Evolutionary conservation across 1,140 invertebrate genomes (phyloP), one percentile per base, ranked within the genome.

Genomic region (Coptotermes formosanus): DNA sequence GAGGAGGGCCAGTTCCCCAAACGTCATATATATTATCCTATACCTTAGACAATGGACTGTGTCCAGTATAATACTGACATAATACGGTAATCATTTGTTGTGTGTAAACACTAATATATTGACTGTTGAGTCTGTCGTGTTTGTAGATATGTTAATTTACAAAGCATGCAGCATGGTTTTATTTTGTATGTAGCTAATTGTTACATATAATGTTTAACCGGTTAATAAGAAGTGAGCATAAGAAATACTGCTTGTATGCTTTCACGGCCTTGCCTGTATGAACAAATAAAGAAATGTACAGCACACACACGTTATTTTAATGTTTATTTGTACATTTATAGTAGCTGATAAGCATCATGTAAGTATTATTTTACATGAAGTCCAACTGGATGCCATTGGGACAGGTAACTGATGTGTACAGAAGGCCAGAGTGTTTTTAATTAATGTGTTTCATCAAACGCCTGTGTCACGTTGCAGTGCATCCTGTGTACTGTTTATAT

Each of bases 111-210:
- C 16, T 48, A 48, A 55, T 55, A 55, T 16, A 55, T 55, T 4
- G 52, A 55, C 14, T 12, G 11, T 4, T 55, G 14, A 32, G n/a
- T 75, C 4, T 30, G 25, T 75, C 25, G 25, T 21, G 19, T 9
- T 75, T 30, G n/a, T 75, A 75, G 64, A 64, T 64, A 64, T 30
- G 19, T 16, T 55, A 55, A 55, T 75, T 30, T 6, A 75, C 64
- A 75, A 25, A n/a, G 64, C 64, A 75, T 75, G 64, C n/a, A 75
- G 64, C 64, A 75, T 75, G 64, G 64, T 75, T 75, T 30, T 75
- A 75, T 75, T 75, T 75, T 30, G 14, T 75, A 30, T n/a, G 64
- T 9, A n/a, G 64, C n/a, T 30, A 75, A 75, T n/a, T 30, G n/a
- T n/a, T 75, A 75, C 16, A 16, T n/a, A 69, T 69, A n/a, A 69